Percentiles rank a stretch among this genome's conserved stretches.
phyloP scores from a whole-genome alignment of 92 coral and sea anemone species.

The Anthopleura xanthogrammica region DNA sequence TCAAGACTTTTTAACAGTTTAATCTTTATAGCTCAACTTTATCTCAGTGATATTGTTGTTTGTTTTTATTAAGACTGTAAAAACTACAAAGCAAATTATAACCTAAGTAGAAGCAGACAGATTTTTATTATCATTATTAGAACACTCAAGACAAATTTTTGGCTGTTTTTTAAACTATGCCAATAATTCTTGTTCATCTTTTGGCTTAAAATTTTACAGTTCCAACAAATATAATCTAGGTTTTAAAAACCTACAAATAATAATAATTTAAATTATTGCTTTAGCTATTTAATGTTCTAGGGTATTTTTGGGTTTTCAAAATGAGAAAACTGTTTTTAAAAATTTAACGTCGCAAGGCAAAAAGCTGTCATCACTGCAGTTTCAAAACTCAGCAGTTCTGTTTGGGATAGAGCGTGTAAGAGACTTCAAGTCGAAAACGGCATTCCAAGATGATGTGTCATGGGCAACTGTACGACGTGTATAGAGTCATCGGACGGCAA shows the following conservation, averaged over 20 bases:
- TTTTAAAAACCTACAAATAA: constrained; percentile 8
- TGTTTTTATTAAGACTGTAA: background rate
- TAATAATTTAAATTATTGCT: constrained; percentile 5
- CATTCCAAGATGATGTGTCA: constrained; percentile 29
- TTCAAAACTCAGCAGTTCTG: background rate
- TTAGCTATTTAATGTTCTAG: background rate
- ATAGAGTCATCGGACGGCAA: constrained; percentile 33
- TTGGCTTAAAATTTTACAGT: background rate
- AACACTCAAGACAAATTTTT: background rate
- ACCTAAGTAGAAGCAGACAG: background rate
- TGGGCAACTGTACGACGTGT: constrained; percentile 44
- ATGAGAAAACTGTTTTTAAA: background rate
- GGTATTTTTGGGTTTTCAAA: background rate
- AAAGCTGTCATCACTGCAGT: background rate
- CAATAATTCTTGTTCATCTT: background rate
- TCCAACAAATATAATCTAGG: constrained; percentile 8
- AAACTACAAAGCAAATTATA: background rate
- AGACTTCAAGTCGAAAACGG: constrained; percentile 20
- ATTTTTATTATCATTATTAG: background rate
- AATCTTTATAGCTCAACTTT: background rate
- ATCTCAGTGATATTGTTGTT: background rate
- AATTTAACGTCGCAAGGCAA: background rate
- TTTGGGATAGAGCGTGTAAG: background rate
- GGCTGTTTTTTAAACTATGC: constrained; percentile 7
- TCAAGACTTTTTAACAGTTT: background rate